phyloP scores from a whole-genome alignment of 2,113 vertebrate genomes.

The Callipepla squamata region DNA sequence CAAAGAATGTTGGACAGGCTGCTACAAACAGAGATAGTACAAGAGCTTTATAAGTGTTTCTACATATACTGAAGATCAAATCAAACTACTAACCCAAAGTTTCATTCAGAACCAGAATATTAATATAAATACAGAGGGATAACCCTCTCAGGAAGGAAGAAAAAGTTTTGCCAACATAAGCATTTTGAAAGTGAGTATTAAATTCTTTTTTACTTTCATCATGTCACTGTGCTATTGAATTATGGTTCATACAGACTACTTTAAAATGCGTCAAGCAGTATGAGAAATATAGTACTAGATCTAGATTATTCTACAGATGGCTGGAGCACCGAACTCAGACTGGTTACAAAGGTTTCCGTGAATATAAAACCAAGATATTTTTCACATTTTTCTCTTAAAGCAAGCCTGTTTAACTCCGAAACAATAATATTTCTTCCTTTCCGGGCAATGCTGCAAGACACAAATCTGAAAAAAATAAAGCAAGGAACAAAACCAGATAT shows the following conservation, averaged over 20 bases:
- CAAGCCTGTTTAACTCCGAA: accelerated
- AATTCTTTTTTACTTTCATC: not conserved
- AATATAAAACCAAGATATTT: not conserved
- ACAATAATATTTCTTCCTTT: not conserved
- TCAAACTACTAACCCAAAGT: not conserved
- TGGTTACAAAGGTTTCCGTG: not conserved
- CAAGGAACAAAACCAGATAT: not conserved
- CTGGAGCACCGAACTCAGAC: not conserved
- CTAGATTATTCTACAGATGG: not conserved
- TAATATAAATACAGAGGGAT: not conserved
- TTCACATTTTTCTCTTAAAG: not conserved
- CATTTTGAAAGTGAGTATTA: not conserved
- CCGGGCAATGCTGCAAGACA: not conserved
- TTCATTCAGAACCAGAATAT: not conserved
- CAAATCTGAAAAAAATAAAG: not conserved
- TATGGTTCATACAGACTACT: not conserved
- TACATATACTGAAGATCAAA: not conserved
- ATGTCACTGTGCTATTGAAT: not conserved
- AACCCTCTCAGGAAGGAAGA: not conserved
- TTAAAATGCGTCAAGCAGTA: not conserved
- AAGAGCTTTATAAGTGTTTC: not conserved
- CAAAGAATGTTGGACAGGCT: not conserved
- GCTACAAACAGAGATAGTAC: not conserved
- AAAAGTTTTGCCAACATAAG: not conserved
- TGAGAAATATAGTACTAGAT: not conserved